phyloP scores from a whole-genome alignment of 1,140 invertebrate genomes.

The Drosophila varians region DNA sequence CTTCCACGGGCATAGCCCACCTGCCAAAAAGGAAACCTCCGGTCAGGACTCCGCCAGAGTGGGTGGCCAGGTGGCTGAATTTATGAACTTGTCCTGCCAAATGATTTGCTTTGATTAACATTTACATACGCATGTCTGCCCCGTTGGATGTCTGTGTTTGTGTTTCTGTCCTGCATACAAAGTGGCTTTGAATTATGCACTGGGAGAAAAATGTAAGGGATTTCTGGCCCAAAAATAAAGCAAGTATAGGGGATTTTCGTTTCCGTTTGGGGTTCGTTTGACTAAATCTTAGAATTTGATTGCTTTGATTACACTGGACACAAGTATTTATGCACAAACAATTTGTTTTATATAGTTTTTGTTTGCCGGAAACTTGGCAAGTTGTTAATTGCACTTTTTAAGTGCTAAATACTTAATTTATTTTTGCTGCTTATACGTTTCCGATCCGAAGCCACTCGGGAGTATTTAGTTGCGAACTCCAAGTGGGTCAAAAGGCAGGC shows the following conservation, averaged over 20 bases:
- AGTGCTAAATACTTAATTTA: conserved; percentile 43
- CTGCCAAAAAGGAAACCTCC: neutral
- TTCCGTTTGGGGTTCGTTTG: neutral
- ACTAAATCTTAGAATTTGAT: neutral
- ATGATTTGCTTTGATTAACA: conserved; percentile 42
- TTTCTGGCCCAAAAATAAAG: too few species aligned
- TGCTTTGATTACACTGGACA: neutral
- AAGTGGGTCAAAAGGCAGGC: neutral
- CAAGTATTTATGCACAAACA: neutral
- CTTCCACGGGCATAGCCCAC: conserved; percentile 23
- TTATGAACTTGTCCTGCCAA: conserved; percentile 37
- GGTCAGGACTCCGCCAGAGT: neutral
- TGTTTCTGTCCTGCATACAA: conserved; percentile 22
- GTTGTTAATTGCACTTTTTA: conserved; percentile 29
- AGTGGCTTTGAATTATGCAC: conserved; percentile 3
- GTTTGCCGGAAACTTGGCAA: conserved; percentile 4
- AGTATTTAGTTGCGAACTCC: conserved; percentile 28
- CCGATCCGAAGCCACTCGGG: conserved; percentile 26
- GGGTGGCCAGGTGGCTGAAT: too few species aligned
- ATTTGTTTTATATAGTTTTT: too few species aligned
- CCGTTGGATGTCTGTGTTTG: neutral
- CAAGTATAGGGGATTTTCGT: too few species aligned
- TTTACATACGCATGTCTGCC: conserved; percentile 39
- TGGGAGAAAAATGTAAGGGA: neutral
- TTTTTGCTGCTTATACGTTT: conserved; percentile 17